These are phyloP conservation scores for Rhinella marina DNA, from an alignment of 2,797 vertebrate species.

Conservation along the genomic window DNA sequence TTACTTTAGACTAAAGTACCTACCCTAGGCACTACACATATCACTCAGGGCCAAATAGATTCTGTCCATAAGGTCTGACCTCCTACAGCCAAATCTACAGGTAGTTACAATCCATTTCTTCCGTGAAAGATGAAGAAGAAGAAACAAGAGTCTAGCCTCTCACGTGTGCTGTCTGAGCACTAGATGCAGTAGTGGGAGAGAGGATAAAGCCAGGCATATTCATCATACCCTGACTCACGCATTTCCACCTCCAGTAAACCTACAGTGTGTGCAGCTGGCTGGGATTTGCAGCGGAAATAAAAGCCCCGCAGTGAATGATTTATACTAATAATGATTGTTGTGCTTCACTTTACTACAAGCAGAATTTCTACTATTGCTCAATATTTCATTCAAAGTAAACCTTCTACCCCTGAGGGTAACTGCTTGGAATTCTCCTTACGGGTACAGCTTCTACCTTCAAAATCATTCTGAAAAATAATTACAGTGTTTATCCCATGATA, in stretches of 20 bases:
- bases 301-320: slow-evolving; percentile 18
- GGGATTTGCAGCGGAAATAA: not conserved
- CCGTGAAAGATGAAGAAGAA: not conserved
- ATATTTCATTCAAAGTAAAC: not conserved
- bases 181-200: not conserved
- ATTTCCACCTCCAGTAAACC: slow-evolving; percentile 14
- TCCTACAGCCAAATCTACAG: not conserved
- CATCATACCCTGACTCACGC: slow-evolving; percentile 23
- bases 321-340: not conserved
- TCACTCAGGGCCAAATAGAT: too few species aligned
- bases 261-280: not conserved
- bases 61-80: too few species aligned
- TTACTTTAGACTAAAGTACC: too few species aligned
- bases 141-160: not conserved
- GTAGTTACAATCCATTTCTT: not conserved
- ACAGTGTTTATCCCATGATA: too few species aligned
- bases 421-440: not conserved
- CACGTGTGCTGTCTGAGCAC: not conserved
- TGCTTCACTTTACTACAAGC: not conserved
- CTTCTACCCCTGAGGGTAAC: not conserved
- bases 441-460: not conserved
- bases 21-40: too few species aligned
- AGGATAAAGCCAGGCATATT: not conserved
- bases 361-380: slow-evolving; percentile 11
- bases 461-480: not conserved